Evolutionary conservation across 2,797 vertebrate species (phyloP), one percentile per base, ranked within the genome.

Genomic region (Melanotaenia pygmaea): DNA sequence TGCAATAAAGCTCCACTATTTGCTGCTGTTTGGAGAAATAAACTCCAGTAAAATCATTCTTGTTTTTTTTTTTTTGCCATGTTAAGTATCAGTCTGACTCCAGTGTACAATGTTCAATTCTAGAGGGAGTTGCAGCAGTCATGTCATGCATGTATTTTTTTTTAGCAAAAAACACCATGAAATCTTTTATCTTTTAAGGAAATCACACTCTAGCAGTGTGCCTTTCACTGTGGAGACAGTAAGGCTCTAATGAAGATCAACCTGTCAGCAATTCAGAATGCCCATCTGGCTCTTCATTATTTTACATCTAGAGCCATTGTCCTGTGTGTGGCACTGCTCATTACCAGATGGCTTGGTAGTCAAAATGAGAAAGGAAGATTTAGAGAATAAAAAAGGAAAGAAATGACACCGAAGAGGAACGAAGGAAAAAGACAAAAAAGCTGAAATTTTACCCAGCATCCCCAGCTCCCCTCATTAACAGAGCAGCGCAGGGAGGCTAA

Each of bases 211-310:
- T 56, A 75, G 77, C 64, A 14, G 67, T 65, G 45, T 35, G 51
- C 11, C 74, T 84, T 72, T 82, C 67, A 24, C 74, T 35, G 67
- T 63, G 67, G 76, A 86, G 80, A 84, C 82, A 66, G 64, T 56
- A 69, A 83, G 71, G 76, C 86, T 85, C 64, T 88, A 89, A 90
- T 89, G 84, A 93, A 87, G 87, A 90, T 83, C 76, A 85, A 84
- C 75, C 63, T 87, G 82, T 90, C 90, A 82, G 62, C 71, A 61
- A 83, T 74, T 64, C 60, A 45, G 56, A 82, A 84, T 77, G 66
- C 66, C 74, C 78, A 84, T 88, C 84, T 90, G 84, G 65, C 74
- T 69, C 68, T 84, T 86, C 13, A 67, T 87, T 84, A 71, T 81
- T 83, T 87, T 69, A 79, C 56, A 84, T 77, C 74, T 50, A 47